Evolutionary conservation across 1,140 invertebrate species (phyloP).

Genomic region (Drosophila bocki): DNA sequence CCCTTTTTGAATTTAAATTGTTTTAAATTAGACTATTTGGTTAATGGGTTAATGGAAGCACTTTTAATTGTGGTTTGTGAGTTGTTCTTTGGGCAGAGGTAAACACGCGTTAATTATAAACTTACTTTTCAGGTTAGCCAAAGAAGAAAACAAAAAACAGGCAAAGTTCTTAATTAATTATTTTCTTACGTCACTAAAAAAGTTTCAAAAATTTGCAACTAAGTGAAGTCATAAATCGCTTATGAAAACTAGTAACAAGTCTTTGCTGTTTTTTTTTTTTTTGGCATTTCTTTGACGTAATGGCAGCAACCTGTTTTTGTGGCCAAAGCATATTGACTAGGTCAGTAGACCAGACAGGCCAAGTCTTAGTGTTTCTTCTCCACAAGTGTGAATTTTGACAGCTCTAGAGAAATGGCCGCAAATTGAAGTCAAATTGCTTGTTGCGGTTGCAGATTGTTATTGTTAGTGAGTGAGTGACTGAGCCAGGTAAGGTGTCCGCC

Average conservation of each 20-base stretch:
- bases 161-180: neutral
- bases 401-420: conserved; percentile 37
- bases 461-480: neutral
- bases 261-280: conserved; percentile 13
- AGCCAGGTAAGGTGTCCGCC: conserved; percentile 11
- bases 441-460: conserved; percentile 23
- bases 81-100: neutral
- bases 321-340: conserved; percentile 54
- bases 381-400: conserved; percentile 23
- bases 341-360: conserved; percentile 59
- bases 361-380: conserved; percentile 18
- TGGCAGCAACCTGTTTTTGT: conserved; percentile 55
- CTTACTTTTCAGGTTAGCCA: conserved; percentile 6
- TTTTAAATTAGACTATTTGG: conserved; percentile 6
- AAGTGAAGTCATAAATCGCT: conserved; percentile 2
- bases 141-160: neutral
- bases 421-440: conserved; percentile 9
- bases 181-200: neutral
- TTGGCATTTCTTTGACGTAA: conserved; percentile 33
- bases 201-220: neutral
- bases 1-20: neutral
- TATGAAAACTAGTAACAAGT: conserved; percentile 16
- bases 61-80: conserved; percentile 12
- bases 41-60: conserved; percentile 4
- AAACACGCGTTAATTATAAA: neutral